Conservation (phyloP, 2,797 vertebrate genomes). For the Clarias fuscus region DNA sequence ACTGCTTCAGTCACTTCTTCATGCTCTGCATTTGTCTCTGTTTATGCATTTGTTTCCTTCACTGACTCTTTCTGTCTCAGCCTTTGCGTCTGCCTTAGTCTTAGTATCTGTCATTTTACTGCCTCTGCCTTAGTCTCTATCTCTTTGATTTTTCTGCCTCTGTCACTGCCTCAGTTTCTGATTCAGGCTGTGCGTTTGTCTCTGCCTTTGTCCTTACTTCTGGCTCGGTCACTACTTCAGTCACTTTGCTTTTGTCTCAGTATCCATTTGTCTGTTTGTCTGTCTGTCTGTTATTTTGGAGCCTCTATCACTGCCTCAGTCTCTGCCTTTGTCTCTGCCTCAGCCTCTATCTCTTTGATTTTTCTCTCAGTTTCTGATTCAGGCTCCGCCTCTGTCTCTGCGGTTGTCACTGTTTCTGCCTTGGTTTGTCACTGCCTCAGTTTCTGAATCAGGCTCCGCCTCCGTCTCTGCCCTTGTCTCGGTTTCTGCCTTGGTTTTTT, state of each 20-base stretch:
- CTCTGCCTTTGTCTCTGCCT: neutral
- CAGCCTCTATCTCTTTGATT: no score
- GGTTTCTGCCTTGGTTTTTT: neutral
- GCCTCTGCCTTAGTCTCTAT: neutral
- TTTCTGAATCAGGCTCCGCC: no score
- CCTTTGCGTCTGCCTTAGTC: neutral
- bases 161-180: neutral
- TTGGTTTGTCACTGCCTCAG: neutral
- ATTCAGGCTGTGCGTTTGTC: neutral
- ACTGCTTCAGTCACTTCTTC: no score
- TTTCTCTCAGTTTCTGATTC: neutral
- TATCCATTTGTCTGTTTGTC: no score
- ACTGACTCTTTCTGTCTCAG: no score
- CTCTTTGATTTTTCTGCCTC: neutral
- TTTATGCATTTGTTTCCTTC: no score
- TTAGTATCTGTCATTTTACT: no score
- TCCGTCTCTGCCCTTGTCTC: neutral
- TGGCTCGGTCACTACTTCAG: no score
- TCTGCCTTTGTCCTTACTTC: neutral
- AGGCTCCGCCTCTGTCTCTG: no score
- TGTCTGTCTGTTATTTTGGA: neutral
- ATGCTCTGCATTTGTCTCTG: no score
- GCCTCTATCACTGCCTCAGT: neutral
- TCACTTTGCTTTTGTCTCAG: neutral
- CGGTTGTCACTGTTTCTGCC: no score